phyloP scores from a whole-genome alignment of 2,888 invertebrate genomes.

The Caprella mutica region DNA sequence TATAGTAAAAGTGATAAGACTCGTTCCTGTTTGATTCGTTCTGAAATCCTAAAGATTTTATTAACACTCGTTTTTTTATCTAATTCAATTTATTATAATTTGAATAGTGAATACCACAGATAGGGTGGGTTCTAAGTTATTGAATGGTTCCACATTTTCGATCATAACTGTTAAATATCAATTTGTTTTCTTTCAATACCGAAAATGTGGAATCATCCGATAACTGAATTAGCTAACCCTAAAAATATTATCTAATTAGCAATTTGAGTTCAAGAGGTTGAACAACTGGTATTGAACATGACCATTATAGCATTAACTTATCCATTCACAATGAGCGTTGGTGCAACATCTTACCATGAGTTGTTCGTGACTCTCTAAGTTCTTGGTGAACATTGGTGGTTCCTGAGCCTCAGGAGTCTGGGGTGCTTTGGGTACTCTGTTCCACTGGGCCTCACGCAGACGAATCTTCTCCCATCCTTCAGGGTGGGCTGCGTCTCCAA shows the following conservation, averaged over 20 bases:
- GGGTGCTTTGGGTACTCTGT: slow-evolving; percentile 70
- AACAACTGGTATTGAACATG: neutral
- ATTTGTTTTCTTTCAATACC: no score
- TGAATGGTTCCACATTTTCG: no score
- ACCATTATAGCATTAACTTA: neutral
- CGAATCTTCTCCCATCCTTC: slow-evolving; percentile 87
- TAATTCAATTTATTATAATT: no score
- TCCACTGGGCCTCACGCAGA: slow-evolving; percentile 81
- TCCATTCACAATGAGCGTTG: neutral
- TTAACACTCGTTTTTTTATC: no score
- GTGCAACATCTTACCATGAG: slow-evolving; percentile 42
- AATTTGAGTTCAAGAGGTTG: neutral
- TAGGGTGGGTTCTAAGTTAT: no score
- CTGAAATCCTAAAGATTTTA: no score
- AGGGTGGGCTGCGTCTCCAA: slow-evolving; percentile 73
- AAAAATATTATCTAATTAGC: neutral
- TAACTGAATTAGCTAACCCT: no score
- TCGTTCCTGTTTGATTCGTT: no score
- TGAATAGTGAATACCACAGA: no score
- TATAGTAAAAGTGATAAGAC: no score
- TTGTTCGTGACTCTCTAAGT: slow-evolving; percentile 65
- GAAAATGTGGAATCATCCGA: no score
- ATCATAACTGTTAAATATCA: no score
- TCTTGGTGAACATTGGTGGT: slow-evolving; percentile 80
- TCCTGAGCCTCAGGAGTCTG: slow-evolving; percentile 43